Conservation (phyloP, 1,140 invertebrate genomes). For the Drosophila prosaltans region DNA sequence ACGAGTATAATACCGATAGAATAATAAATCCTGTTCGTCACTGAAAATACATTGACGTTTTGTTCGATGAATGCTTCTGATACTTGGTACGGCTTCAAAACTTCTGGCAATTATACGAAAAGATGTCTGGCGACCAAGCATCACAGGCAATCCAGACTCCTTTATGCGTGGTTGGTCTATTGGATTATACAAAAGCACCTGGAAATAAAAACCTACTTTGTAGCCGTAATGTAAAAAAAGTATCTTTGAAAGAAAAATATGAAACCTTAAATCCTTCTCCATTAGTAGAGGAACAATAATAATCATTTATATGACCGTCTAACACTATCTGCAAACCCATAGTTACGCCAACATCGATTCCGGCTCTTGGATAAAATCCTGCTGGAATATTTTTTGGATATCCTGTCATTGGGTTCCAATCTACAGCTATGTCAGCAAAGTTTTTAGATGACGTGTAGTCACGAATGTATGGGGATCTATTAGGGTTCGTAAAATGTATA, state of each 20-base stretch:
- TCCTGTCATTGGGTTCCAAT: constrained; percentile 86
- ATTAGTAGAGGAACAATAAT: constrained; percentile 90
- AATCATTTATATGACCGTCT: constrained; percentile 88
- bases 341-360: constrained; percentile 86
- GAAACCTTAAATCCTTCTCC: constrained; percentile 90
- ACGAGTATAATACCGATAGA: constrained; percentile 71
- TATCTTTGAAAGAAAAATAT: not conserved
- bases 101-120: constrained; percentile 61
- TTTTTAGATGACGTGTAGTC: constrained; percentile 65
- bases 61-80: constrained; percentile 49
- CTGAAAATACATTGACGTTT: constrained; percentile 74
- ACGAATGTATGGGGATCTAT: constrained; percentile 40
- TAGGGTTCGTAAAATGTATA: constrained; percentile 66
- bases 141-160: constrained; percentile 67
- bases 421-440: constrained; percentile 83
- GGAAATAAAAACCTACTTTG: not conserved
- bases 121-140: constrained; percentile 65
- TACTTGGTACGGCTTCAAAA: constrained; percentile 50
- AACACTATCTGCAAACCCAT: constrained; percentile 88
- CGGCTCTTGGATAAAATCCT: constrained; percentile 60
- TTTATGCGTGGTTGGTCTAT: constrained; percentile 72
- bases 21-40: constrained; percentile 64
- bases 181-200: constrained; percentile 75
- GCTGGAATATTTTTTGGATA: constrained; percentile 58
- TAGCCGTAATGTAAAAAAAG: not conserved